Evolutionary conservation across 2,888 invertebrate genomes (phyloP), one percentile per base, ranked within the genome.

Genomic region (Dioctria rufipes): DNA sequence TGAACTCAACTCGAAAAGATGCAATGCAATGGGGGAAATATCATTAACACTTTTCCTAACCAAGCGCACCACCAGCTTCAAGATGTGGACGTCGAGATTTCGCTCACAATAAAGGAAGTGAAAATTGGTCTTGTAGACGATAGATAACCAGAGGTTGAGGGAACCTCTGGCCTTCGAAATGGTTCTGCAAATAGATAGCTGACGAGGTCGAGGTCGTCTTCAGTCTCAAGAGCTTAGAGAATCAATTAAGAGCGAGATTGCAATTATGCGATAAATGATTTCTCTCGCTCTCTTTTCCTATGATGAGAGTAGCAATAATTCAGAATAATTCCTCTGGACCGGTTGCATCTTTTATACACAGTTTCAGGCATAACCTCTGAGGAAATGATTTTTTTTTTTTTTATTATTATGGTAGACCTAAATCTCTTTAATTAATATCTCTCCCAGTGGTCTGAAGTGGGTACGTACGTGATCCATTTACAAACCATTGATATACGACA

Each of bases 21-120:
- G 37, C 63, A 63, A 77, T 63, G 25, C 25, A 25, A 25, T 2
- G 25, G 63, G 43, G 61, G 77, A 77, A 77, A 77, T 60, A 75
- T 75, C 73, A 75, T 77, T 77, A 77, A 77, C 77, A 77, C 77
- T 77, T 77, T 77, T 77, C 77, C 77, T 25, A 43, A 60, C 60
- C 42, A 40, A 42, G 66, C 42, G 40, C 9, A 42, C 13, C 13
- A 51, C 60, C 40, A n/a, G 51, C 49, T 69, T 37, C 39, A 11
- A 58, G 42, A 58, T 73, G 60, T 58, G 73, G 73, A 42, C 73
- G 42, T 54, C 58, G 25, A 73, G 73, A 73, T 73, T 73, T 25
- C 25, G 43, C 13, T 39, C 54, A 51, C 58, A 73, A 73, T 73
- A 42, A 58, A 73, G 73, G 73, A 73, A 73, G 73, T 73, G 73